Evolutionary conservation across 2,888 invertebrate genomes (phyloP).

Genomic region (Abscondita cerata): DNA sequence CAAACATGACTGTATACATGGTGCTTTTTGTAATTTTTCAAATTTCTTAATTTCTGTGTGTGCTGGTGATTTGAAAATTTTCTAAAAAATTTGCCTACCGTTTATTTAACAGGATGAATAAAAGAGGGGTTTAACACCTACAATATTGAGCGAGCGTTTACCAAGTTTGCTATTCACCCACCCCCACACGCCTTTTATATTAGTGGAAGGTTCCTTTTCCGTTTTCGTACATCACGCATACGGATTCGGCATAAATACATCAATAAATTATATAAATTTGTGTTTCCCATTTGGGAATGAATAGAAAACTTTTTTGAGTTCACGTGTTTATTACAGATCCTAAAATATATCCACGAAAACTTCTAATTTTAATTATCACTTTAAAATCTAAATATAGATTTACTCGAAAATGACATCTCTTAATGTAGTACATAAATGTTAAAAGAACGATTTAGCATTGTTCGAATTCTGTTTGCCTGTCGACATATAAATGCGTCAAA

Average conservation of each 20-base stretch:
- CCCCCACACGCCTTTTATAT: slow-evolving; percentile 4
- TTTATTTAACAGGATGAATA: neutral
- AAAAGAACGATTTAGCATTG: too few relatives aligned
- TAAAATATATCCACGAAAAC: too few relatives aligned
- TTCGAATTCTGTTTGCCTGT: too few relatives aligned
- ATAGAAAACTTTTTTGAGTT: too few relatives aligned
- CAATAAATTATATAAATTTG: neutral
- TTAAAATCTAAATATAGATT: too few relatives aligned
- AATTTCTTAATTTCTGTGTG: neutral
- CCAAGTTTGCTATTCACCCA: slow-evolving; percentile 5
- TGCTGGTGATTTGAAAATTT: neutral
- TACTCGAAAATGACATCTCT: too few relatives aligned
- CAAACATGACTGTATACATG: neutral
- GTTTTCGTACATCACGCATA: neutral
- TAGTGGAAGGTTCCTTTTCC: slow-evolving; percentile 1
- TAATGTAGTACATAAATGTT: too few relatives aligned
- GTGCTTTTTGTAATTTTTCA: neutral
- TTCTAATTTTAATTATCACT: too few relatives aligned
- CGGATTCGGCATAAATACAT: neutral
- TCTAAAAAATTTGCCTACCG: neutral
- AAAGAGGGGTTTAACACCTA: slow-evolving; percentile 4
- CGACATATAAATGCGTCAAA: too few relatives aligned
- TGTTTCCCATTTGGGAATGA: too few relatives aligned
- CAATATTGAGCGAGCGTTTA: slow-evolving; percentile 4
- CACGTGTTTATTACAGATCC: too few relatives aligned